Evolutionary conservation across 2,797 vertebrate species (phyloP), one percentile per base, ranked within the genome.

Genomic region (Sus cebifrons): DNA sequence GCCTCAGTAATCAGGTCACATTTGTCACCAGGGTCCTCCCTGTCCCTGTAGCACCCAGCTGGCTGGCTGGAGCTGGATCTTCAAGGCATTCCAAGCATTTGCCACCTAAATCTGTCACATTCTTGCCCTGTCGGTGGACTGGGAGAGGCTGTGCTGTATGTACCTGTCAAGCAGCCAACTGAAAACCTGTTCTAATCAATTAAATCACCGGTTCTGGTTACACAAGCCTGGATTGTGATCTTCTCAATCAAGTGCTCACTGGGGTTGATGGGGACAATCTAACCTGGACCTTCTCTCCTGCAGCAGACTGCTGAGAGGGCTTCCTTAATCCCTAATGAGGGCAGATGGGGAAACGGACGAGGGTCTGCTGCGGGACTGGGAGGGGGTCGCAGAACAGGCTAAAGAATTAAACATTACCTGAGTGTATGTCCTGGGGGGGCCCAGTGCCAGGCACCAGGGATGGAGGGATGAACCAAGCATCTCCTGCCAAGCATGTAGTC

Each of bases 1-100:
- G 68, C 27, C 49, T 11, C 40, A 64, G 73, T 56, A 94, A 96
- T 94, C 67, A 94, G 96, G 95, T 52, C 95, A 81, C 64, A 18
- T 90, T 62, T 95, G 84, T 96, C 93, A 97, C 29, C 62, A 29
- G 49, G 21, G 60, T 68, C 89, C 81, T 58, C 91, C 89, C 84
- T 93, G 56, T 85, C 62, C 58, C 71, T 64, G 11, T 0, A 87
- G 64, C 84, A 90, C 49, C 54, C 60, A 52, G 49, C 52, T 70
- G 12, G 29, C 70, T 62, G 58, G 67, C 60, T 86, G 12, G 25
- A 90, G 56, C 32, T 89, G 49, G 88, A 91, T 74, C 81, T 74
- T 73, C 64, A 86, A 97, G 90, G 95, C 73, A 98, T 93, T 82
- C 32, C 29, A 68, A 67, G 64, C 89, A 96, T 89, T 60, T 56